Evolutionary conservation across 2,797 vertebrate species (phyloP), one percentile per base, ranked within the genome.

Genomic region (Rhynchotus rufescens): DNA sequence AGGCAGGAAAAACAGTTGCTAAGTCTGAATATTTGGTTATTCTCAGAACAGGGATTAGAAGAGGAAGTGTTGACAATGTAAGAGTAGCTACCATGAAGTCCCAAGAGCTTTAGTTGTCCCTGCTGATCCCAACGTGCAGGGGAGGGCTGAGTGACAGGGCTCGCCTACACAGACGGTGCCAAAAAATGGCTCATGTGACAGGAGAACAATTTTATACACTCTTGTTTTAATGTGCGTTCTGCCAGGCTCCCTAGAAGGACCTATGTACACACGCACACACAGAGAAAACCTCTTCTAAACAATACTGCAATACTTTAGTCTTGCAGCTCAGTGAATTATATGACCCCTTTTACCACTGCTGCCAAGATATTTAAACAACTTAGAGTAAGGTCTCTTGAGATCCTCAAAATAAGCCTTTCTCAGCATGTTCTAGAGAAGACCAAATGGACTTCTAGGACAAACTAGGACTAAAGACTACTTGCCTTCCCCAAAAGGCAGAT

Each of bases 21-120:
- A 96, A 96, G 86, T 95, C 94, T 92, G 95, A 96, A 94, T 96
- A 95, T 96, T 96, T 95, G 93, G 93, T 94, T 96, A 96, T 96
- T 96, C 95, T 95, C 96, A 93, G 96, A 94, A 91, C 83, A 80
- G 94, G 92, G 93, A 96, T 96, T 96, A 96, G 84, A 82, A 94
- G 92, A 96, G 95, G 96, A 96, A 96, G 96, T 89, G 95, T 92
- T 96, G 95, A 96, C 96, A 96, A 96, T 93, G 87, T 96, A 92
- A 95, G 92, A 93, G 94, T 93, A 94, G 94, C 93, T 96, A 95
- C 94, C 93, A 95, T 80, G 92, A 85, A 92, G 95, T 95, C 95
- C 88, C 94, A 80, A 80, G 96, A 94, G 92, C 75, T 95, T 86
- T 90, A 94, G 88, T 4, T 86, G 93, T 95, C 95, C 92, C 88